These are phyloP conservation scores for Caenorhabditis sinica DNA, from an alignment of 2,888 invertebrate genomes.

Conservation along the genomic window DNA sequence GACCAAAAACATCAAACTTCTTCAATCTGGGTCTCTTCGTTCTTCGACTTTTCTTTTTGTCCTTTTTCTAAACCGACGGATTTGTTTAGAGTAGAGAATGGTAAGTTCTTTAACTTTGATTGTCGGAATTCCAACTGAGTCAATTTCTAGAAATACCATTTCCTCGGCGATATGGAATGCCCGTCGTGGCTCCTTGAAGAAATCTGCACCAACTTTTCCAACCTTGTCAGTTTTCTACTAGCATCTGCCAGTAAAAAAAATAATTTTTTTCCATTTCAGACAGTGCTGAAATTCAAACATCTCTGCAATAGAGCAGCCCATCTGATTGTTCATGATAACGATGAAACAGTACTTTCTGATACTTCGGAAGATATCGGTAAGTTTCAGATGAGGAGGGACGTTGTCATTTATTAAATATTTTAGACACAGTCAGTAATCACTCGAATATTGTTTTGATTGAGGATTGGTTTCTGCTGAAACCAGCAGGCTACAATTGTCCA, in stretches of 20 bases:
- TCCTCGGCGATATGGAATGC: constrained; percentile 48
- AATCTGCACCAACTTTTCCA: constrained; percentile 42
- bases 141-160: constrained; percentile 37
- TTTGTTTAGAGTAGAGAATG: constrained; percentile 24
- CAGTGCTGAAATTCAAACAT: constrained; percentile 39
- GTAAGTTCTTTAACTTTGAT: background rate
- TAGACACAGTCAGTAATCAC: constrained; percentile 23
- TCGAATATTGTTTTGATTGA: constrained; percentile 30
- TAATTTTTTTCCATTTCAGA: constrained; percentile 14
- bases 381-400: background rate
- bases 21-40: constrained; percentile 10
- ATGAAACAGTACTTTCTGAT: constrained; percentile 24
- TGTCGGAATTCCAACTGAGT: too few relatives aligned
- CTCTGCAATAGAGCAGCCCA: constrained; percentile 32
- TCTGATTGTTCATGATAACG: constrained; percentile 32
- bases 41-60: background rate
- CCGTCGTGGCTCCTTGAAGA: constrained; percentile 56
- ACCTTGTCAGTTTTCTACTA: background rate
- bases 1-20: background rate
- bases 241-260: too few relatives aligned
- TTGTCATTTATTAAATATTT: background rate
- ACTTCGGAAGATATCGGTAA: constrained; percentile 31
- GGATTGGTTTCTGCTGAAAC: constrained; percentile 51
- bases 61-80: background rate
- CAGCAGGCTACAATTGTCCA: constrained; percentile 58